phyloP scores from a whole-genome alignment of 2,888 invertebrate genomes.

The Pollenia labialis region DNA sequence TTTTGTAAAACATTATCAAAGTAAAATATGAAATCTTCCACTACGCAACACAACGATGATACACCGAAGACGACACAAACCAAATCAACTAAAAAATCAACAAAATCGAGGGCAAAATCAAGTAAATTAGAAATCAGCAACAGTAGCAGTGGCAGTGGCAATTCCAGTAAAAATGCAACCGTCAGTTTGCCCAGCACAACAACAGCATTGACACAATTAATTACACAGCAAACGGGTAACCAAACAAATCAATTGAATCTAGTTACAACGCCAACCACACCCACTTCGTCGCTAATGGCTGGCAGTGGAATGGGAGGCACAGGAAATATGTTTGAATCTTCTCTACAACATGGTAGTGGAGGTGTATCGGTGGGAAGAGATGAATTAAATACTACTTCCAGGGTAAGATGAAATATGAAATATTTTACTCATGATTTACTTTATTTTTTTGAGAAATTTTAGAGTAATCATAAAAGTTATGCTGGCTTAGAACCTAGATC shows the following conservation, averaged over 20 bases:
- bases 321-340: slow-evolving; percentile 78
- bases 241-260: slow-evolving; percentile 74
- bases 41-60: slow-evolving; percentile 67
- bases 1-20: slow-evolving; percentile 31
- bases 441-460: slow-evolving; percentile 23
- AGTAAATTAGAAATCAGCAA: slow-evolving; percentile 75
- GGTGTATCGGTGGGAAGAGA: slow-evolving; percentile 45
- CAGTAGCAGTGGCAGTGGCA: slow-evolving; percentile 4
- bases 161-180: slow-evolving; percentile 71
- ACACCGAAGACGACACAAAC: slow-evolving; percentile 77
- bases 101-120: slow-evolving; percentile 81
- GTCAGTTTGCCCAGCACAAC: slow-evolving; percentile 64
- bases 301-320: slow-evolving; percentile 56
- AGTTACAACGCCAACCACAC: slow-evolving; percentile 75
- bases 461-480: slow-evolving; percentile 80
- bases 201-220: slow-evolving; percentile 57
- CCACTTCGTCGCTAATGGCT: slow-evolving; percentile 78
- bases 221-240: slow-evolving; percentile 70
- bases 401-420: slow-evolving; percentile 54
- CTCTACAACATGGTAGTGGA: slow-evolving; percentile 64
- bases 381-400: slow-evolving; percentile 74
- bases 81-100: slow-evolving; percentile 81
- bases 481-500: slow-evolving; percentile 82
- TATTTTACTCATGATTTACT: neutral
- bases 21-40: slow-evolving; percentile 70